Evolutionary conservation across 2,797 vertebrate species (phyloP), one percentile per base, ranked within the genome.

Genomic region (Neomorphus geoffroyi): DNA sequence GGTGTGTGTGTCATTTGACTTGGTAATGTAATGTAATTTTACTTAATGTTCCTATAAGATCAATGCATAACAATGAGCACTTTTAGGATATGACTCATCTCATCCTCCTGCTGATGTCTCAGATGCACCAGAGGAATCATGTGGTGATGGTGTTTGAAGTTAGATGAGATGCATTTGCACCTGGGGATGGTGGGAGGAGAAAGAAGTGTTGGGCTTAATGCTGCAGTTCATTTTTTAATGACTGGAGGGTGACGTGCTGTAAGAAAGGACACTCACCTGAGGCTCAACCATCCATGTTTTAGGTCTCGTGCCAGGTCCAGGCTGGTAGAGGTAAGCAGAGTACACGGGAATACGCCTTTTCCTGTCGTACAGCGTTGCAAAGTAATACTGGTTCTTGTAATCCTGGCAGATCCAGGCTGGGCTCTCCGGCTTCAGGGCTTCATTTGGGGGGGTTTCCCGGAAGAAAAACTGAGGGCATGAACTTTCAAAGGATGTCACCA

Each of bases 381-480:
- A 97, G n/a, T 86, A 62, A 66, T 97, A 96, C 46, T 39, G 60
- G 90, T 96, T 97, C 16, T 54, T 16, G 54, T 90, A 96, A 33
- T 18, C 37, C 64, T 97, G 97, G 67, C 97, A 97, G 94, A 97
- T 97, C 75, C 51, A 72, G 30, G 73, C 95, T 51, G 87, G 62
- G 0, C 4, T 33, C 11, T 62, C 6, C 0, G 94, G 94, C 19
- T 66, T 22, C 28, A 96, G 53, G 10, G 60, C 83, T 7, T 86
- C 11, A 15, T 73, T 78, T 13, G 97, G 97, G 6, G 95, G 88
- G 0, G 26, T 80, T 16, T 70, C 37, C 10, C 23, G 33, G 79
- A 94, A 96, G 83, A 96, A 96, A 71, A 97, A 97, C 71, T 95
- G 88, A 51, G 89, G 79, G 37, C 96, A 96, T 33, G 90, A 80